Evolutionary conservation across 1,140 invertebrate genomes (phyloP).

Genomic region (Macrocentrus cingulum): DNA sequence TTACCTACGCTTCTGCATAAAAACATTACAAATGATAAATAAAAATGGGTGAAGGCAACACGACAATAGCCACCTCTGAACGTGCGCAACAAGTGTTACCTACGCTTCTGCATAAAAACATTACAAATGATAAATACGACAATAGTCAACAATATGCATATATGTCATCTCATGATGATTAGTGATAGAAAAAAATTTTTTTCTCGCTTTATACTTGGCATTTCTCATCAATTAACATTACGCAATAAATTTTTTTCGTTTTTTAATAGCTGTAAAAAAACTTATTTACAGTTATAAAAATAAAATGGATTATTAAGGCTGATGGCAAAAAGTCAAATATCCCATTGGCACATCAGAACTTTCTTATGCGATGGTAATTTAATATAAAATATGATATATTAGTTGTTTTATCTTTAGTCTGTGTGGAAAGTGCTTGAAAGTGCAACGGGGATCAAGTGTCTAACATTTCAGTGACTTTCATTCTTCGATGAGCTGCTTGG

Average conservation of each 20-base stretch:
- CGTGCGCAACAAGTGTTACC: slow-evolving; percentile 44
- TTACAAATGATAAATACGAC: slow-evolving; percentile 35
- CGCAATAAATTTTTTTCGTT: too few species aligned
- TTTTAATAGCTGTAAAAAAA: not conserved
- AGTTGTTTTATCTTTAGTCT: slow-evolving; percentile 24
- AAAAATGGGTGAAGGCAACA: slow-evolving; percentile 47
- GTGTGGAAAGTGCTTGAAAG: slow-evolving; percentile 27
- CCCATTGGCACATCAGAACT: slow-evolving; percentile 22
- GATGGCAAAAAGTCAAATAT: too few species aligned
- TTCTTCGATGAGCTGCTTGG: slow-evolving; percentile 23
- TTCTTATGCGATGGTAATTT: slow-evolving; percentile 22
- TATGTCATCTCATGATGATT: not conserved
- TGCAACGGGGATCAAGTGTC: slow-evolving; percentile 25
- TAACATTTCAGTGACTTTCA: slow-evolving; percentile 10
- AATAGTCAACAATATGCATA: slow-evolving; percentile 19
- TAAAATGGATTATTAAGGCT: not conserved
- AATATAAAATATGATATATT: slow-evolving; percentile 30
- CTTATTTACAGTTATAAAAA: not conserved
- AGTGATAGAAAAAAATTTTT: too few species aligned
- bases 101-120: slow-evolving; percentile 36
- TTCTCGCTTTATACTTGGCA: too few species aligned
- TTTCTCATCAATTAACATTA: too few species aligned
- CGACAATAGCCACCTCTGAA: slow-evolving; percentile 33
- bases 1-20: slow-evolving; percentile 26
- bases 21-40: slow-evolving; percentile 35